Conservation (phyloP, 2,113 vertebrate species). For the Xiphophorus maculatus region DNA sequence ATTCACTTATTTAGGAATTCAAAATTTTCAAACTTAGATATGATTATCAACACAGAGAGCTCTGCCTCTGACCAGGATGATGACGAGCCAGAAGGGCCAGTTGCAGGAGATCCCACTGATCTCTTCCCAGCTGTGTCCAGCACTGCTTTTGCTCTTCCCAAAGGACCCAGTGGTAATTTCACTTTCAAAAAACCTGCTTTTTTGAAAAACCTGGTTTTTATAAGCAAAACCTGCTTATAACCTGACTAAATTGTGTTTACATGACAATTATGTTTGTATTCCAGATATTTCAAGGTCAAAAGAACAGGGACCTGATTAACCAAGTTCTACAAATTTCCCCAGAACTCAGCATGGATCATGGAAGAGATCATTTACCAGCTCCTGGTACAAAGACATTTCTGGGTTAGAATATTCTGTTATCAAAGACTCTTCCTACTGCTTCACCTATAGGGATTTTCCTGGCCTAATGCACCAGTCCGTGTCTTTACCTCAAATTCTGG, state of each 20-base stretch:
- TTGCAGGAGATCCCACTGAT: background rate
- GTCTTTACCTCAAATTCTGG: background rate
- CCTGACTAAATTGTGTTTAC: background rate
- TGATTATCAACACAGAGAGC: background rate
- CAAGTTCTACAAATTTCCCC: background rate
- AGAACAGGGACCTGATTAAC: background rate
- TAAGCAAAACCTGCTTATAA: background rate
- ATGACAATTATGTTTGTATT: constrained; percentile 4
- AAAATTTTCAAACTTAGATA: too few species aligned
- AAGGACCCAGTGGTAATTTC: background rate
- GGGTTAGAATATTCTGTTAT: background rate
- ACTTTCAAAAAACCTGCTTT: too few species aligned
- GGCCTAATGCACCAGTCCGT: background rate
- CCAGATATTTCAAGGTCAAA: constrained; percentile 5
- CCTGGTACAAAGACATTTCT: background rate
- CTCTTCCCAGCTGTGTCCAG: background rate
- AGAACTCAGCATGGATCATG: background rate
- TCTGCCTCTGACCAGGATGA: background rate
- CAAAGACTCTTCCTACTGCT: background rate
- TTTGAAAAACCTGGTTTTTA: too few species aligned
- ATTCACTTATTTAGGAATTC: too few species aligned
- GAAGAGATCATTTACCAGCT: background rate
- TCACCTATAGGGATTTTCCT: background rate
- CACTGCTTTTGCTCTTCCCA: background rate
- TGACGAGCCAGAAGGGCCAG: background rate